Percentiles rank a stretch among this genome's conserved stretches.
phyloP scores from a whole-genome alignment of 2,113 vertebrate species.

The Oreotragus oreotragus region DNA sequence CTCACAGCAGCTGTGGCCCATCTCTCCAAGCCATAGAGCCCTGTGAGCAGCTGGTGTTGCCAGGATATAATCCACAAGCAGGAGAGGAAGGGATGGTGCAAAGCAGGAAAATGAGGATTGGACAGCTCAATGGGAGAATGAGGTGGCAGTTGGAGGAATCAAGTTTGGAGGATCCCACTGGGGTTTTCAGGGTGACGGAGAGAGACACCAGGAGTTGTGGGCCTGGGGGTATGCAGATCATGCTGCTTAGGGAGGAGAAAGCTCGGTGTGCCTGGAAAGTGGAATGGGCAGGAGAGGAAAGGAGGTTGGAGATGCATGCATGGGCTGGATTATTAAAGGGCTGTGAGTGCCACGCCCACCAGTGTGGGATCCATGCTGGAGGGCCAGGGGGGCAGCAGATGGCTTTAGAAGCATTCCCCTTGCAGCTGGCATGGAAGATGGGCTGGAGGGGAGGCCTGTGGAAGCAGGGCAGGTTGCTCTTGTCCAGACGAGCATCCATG shows the following conservation, averaged over 20 bases:
- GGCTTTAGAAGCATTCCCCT: background rate
- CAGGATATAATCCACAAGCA: rapidly evolving
- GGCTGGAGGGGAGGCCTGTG: background rate
- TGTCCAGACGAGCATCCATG: rapidly evolving
- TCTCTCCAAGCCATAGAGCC: background rate
- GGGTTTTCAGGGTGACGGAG: background rate
- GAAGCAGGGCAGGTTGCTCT: background rate
- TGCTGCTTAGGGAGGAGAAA: background rate
- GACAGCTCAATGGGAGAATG: rapidly evolving
- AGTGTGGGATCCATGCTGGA: background rate
- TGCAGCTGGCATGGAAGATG: no score
- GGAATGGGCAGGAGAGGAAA: background rate
- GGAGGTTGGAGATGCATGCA: rapidly evolving
- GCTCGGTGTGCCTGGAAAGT: background rate
- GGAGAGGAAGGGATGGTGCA: background rate
- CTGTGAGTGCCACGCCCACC: background rate
- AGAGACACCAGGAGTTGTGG: background rate
- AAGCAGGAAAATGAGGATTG: background rate
- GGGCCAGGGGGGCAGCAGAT: background rate
- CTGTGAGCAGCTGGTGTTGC: background rate
- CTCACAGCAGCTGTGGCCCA: background rate
- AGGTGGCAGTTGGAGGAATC: background rate
- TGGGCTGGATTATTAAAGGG: background rate
- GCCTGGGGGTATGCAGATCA: rapidly evolving
- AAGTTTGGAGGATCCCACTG: background rate